Evolutionary conservation across 2,113 vertebrate genomes (phyloP).

Genomic region (Tragelaphus strepsiceros): DNA sequence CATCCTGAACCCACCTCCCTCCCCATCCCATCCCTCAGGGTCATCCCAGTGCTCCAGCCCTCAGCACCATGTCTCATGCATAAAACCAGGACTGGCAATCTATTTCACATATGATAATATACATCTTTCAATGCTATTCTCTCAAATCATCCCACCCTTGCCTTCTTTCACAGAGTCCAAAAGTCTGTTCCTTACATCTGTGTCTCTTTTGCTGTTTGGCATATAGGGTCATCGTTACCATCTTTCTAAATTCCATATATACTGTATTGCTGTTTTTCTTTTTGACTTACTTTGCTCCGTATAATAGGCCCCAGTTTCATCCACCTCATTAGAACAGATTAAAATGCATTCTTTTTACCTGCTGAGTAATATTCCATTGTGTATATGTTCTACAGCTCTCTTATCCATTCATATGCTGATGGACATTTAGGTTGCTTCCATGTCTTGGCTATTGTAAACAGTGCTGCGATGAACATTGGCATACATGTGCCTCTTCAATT

Average conservation of each 20-base stretch:
- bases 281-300: accelerated
- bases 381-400: accelerated
- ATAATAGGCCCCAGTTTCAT: not conserved
- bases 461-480: not conserved
- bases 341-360: not conserved
- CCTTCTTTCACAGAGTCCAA: not conserved
- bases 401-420: not conserved
- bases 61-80: not conserved
- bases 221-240: not conserved
- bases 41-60: not conserved
- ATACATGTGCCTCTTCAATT: not conserved
- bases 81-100: accelerated
- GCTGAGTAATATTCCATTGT: not conserved
- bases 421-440: not conserved
- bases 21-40: not conserved
- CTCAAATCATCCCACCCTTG: not conserved
- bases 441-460: not conserved
- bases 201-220: not conserved
- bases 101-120: not conserved
- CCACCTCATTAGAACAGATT: not conserved
- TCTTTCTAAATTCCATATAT: not conserved
- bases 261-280: not conserved
- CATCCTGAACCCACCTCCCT: not conserved
- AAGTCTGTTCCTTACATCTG: not conserved
- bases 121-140: not conserved